Base-by-base conservation (phyloP, 2,113 vertebrate species). In the Turnix velox region DNA sequence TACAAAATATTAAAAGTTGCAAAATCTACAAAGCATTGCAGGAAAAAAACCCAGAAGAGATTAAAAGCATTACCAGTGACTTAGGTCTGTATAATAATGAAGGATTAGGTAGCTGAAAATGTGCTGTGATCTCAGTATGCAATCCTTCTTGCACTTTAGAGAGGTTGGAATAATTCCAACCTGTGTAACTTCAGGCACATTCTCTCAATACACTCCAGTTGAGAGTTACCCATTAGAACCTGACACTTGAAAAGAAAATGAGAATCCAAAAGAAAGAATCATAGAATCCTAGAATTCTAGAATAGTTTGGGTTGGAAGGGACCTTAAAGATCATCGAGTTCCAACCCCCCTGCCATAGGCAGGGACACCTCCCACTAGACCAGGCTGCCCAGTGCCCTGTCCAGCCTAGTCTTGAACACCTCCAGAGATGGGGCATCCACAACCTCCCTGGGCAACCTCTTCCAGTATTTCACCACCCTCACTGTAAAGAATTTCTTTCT, bases 1-100 rank as follows among this genome's bases (percentile, higher is more conserved):
- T 95, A 87, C 94, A 89, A 96, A 96, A 95, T 49, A 58, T 45
- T 87, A 14, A 11, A 87, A 76, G 87, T 96, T 96, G 84, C 94
- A 94, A 95, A 96, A 95, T 76, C 87, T 49, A 31, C 12, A 30
- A 68, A 89, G 42, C 33, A n/a, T 90, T 95, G 90, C 84, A 54
- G 33, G 35, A 57, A 93, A 76, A 58, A n/a, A 62, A 63, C 59
- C 3, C 13, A 77, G 78, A 84, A 72, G 78, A 76, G 81, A 92
- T 95, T 94, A 85, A 89, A 94, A 87, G 57, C 62, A 45, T 91
- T 87, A 55, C 18, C 78, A 24, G 35, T 74, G 42, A 30, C 9
- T 90, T 69, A 84, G 15, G 68, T 57, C 66, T 49, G n/a, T 76
- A 55, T 78, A 89, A 65, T 87, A 75, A 59, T 35, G 37, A 37